Evolutionary conservation across 64 coral and sea anemone species (phyloP).

Genomic region (Pachyseris speciosa): DNA sequence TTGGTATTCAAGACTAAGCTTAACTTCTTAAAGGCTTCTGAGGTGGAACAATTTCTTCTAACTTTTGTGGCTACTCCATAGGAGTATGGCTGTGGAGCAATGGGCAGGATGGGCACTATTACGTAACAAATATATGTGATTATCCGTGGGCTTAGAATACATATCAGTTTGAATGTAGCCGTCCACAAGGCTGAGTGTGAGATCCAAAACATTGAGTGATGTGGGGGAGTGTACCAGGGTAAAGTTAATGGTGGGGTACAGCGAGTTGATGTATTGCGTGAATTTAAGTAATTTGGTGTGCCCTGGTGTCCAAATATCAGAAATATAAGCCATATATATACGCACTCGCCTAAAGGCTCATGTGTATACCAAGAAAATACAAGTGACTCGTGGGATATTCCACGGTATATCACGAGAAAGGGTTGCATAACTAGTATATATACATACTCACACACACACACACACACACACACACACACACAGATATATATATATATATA

Average conservation of each 20-base stretch:
- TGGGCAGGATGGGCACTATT: neutral
- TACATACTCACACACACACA: too few species aligned
- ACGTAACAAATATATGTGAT: conserved; percentile 35
- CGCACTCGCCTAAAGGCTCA: too few species aligned
- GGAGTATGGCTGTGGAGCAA: conserved; percentile 22
- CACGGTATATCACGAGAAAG: too few species aligned
- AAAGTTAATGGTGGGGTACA: too few species aligned
- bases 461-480: too few species aligned
- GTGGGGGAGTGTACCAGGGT: neutral
- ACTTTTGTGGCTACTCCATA: conserved; percentile 3
- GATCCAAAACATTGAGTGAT: conserved; percentile 17
- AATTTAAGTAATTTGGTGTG: conserved; percentile 2
- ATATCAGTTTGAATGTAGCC: conserved; percentile 40
- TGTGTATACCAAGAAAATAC: too few species aligned
- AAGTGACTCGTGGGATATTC: too few species aligned
- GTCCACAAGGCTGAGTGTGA: conserved; percentile 9
- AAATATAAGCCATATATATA: too few species aligned
- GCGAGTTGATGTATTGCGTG: conserved; percentile 26
- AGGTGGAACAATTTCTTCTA: conserved; percentile 7
- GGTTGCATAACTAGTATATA: too few species aligned
- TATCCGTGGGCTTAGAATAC: conserved; percentile 43
- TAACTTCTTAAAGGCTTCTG: too few species aligned
- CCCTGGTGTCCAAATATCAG: conserved; percentile 1
- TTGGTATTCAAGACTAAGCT: too few species aligned
- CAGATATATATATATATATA: too few species aligned